Conservation (phyloP, 2,888 invertebrate species). For the Pardosa pseudoannulata region DNA sequence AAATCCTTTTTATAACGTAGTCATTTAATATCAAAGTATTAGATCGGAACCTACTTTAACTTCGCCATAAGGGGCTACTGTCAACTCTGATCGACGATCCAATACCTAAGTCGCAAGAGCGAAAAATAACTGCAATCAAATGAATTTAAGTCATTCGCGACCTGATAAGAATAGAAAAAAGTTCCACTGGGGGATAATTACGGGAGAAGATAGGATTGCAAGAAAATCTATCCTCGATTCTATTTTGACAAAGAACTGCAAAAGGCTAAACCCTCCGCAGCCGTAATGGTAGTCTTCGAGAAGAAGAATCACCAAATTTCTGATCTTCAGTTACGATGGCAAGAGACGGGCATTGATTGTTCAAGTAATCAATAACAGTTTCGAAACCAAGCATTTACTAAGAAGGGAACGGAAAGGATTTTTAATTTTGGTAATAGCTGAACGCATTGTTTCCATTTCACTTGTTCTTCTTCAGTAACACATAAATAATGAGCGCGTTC, state of each 20-base stretch:
- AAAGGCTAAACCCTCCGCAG: no score
- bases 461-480: slow-evolving; percentile 9
- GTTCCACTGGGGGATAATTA: slow-evolving; percentile 56
- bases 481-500: slow-evolving; percentile 23
- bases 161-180: slow-evolving; percentile 53
- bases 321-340: slow-evolving; percentile 49
- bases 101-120: slow-evolving; percentile 30
- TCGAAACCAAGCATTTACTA: slow-evolving; percentile 39
- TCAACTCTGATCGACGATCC: slow-evolving; percentile 34
- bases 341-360: slow-evolving; percentile 55
- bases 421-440: slow-evolving; percentile 59
- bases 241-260: slow-evolving; percentile 66
- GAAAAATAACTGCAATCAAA: slow-evolving; percentile 49
- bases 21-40: no score
- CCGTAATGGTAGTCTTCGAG: slow-evolving; percentile 58
- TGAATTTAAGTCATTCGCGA: slow-evolving; percentile 55
- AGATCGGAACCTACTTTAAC: background rate
- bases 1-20: no score
- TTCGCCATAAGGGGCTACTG: slow-evolving; percentile 9
- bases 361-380: slow-evolving; percentile 47
- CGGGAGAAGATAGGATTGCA: slow-evolving; percentile 62
- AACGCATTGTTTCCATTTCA: slow-evolving; percentile 48
- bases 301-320: slow-evolving; percentile 50
- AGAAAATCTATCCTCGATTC: slow-evolving; percentile 45
- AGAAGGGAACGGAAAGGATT: slow-evolving; percentile 19